Evolutionary conservation across 2,797 vertebrate genomes (phyloP).

Genomic region (Euphonia xanthogaster): DNA sequence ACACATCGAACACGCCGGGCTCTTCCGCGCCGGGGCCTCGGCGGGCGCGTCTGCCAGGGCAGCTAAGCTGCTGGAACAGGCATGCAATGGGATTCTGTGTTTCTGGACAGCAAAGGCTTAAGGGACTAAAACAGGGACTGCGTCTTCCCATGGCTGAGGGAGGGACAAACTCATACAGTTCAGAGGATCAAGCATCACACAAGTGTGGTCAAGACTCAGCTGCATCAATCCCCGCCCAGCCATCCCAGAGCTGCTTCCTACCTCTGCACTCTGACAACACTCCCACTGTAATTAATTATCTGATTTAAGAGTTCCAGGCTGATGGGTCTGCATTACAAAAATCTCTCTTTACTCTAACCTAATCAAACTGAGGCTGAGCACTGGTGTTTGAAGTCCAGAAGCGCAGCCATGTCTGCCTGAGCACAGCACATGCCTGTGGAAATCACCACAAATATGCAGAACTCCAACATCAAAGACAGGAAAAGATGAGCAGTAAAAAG

Average conservation of each 20-base stretch:
- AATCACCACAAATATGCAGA: background rate
- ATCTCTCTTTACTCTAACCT: background rate
- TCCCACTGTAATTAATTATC: background rate
- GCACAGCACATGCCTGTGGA: background rate
- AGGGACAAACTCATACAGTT: background rate
- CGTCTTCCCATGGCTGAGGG: background rate
- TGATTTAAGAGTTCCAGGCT: background rate
- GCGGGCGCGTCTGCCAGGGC: accelerated
- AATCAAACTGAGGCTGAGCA: background rate
- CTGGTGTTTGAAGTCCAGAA: background rate
- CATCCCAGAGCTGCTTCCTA: background rate
- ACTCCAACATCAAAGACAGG: background rate
- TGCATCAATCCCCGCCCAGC: background rate
- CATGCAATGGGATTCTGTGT: background rate
- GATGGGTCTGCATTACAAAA: background rate
- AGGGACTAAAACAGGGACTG: background rate
- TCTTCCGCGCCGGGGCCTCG: background rate
- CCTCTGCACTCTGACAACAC: accelerated
- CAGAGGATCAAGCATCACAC: background rate
- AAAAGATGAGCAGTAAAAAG: conserved; percentile 5
- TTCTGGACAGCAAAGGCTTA: background rate
- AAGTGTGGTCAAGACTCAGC: background rate
- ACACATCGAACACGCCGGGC: accelerated
- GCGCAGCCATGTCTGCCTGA: background rate
- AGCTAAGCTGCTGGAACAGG: background rate